phyloP scores from a whole-genome alignment of 2,113 vertebrate species.

The Eptatretus burgeri region DNA sequence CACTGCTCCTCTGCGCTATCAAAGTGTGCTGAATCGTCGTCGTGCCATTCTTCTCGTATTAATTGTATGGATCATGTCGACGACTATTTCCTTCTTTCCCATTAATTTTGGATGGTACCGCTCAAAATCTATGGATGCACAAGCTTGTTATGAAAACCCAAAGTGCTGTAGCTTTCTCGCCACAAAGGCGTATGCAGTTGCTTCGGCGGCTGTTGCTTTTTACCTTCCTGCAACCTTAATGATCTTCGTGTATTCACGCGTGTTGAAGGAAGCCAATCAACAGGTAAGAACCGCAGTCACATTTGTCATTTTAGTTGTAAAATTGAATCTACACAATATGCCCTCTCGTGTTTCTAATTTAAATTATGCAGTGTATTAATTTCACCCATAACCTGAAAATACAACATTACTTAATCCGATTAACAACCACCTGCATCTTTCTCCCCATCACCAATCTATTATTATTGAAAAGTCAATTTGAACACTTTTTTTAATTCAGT shows the following conservation, averaged over 20 bases:
- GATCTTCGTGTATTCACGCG: slow-evolving; percentile 39
- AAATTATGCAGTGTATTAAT: too few relatives aligned
- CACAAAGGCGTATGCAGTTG: slow-evolving; percentile 42
- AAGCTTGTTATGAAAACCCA: slow-evolving; percentile 34
- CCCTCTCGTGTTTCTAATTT: too few relatives aligned
- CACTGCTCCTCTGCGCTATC: slow-evolving; percentile 83
- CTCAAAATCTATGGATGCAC: slow-evolving; percentile 18
- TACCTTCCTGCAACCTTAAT: slow-evolving; percentile 47
- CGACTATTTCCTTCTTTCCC: slow-evolving; percentile 68
- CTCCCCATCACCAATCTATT: too few relatives aligned
- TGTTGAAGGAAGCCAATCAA: background rate
- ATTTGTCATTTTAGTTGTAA: too few relatives aligned
- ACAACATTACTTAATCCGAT: too few relatives aligned
- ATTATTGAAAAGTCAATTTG: too few relatives aligned
- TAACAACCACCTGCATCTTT: too few relatives aligned
- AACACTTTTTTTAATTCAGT: too few relatives aligned
- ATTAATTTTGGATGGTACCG: slow-evolving; percentile 95
- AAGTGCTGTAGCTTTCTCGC: slow-evolving; percentile 71
- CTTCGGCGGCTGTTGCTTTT: slow-evolving; percentile 51
- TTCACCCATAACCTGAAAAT: too few relatives aligned
- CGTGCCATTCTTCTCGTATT: slow-evolving; percentile 58
- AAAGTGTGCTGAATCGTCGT: slow-evolving; percentile 49
- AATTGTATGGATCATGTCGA: slow-evolving; percentile 67
- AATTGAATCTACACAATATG: too few relatives aligned
- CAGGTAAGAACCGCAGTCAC: background rate